Conservation (phyloP, 35 echinoderm and acorn worm genomes). For the Ophioderma brevispina region DNA sequence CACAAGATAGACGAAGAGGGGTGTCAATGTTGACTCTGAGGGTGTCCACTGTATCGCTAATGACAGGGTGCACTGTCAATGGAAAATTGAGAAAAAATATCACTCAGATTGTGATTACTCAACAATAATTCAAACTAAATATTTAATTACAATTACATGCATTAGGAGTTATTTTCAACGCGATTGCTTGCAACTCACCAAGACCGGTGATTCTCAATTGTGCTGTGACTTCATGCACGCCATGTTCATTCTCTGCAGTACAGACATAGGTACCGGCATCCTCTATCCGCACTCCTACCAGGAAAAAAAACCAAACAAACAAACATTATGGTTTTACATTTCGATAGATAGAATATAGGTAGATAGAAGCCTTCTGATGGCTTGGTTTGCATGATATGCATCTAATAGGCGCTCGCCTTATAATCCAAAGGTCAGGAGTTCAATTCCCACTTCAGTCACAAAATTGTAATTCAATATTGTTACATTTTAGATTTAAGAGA, state of each 20-base stretch:
- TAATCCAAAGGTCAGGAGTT: too few species aligned
- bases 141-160: too few species aligned
- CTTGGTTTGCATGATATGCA: too few species aligned
- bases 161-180: too few species aligned
- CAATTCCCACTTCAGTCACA: too few species aligned
- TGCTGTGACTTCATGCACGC: slow-evolving; percentile 46
- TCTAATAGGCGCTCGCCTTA: too few species aligned
- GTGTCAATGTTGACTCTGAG: background rate
- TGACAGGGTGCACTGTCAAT: slow-evolving; percentile 56
- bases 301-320: slow-evolving; percentile 1
- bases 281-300: slow-evolving; percentile 71
- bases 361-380: too few species aligned
- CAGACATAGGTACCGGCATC: slow-evolving; percentile 86
- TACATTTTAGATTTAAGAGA: too few species aligned
- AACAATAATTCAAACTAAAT: too few species aligned
- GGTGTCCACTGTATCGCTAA: slow-evolving; percentile 40
- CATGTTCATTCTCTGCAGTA: slow-evolving; percentile 74
- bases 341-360: too few species aligned
- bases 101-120: too few species aligned
- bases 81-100: background rate
- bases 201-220: slow-evolving; percentile 80
- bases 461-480: too few species aligned
- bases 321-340: background rate
- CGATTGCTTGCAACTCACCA: slow-evolving; percentile 40
- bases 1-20: slow-evolving; percentile 54